These are phyloP conservation scores for Paracanthobrama guichenoti DNA, from an alignment of 2,113 vertebrate genomes.

Conservation along the genomic window DNA sequence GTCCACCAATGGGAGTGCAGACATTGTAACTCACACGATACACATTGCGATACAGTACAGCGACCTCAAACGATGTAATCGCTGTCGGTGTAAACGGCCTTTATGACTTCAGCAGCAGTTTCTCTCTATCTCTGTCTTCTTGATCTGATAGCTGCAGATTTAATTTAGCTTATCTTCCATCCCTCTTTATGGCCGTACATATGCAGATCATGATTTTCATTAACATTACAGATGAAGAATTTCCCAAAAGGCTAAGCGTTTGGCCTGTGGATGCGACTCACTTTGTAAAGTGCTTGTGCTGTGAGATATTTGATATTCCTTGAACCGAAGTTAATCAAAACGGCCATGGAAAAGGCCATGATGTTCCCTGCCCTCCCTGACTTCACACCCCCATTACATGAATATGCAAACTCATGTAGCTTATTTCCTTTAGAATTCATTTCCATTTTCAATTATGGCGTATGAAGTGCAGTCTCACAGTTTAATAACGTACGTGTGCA, in stretches of 20 bases:
- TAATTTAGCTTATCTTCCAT: slow-evolving; percentile 30
- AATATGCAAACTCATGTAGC: slow-evolving; percentile 41
- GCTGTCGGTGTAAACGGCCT: background rate
- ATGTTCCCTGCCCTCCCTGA: slow-evolving; percentile 28
- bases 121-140: background rate
- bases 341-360: background rate
- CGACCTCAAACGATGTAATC: background rate
- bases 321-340: slow-evolving; percentile 36
- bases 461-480: slow-evolving; percentile 1
- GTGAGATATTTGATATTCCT: slow-evolving; percentile 32
- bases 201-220: slow-evolving; percentile 41
- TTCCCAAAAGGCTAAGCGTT: slow-evolving; percentile 10
- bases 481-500: slow-evolving; percentile 13
- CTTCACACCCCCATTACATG: background rate
- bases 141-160: slow-evolving; percentile 15
- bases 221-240: slow-evolving; percentile 32
- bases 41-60: background rate
- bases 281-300: slow-evolving; percentile 36
- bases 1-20: background rate
- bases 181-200: slow-evolving; percentile 11
- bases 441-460: slow-evolving; percentile 34
- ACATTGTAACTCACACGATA: background rate
- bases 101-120: background rate
- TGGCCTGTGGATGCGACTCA: slow-evolving; percentile 11
- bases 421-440: slow-evolving; percentile 19